These are phyloP conservation scores for Cygnus atratus DNA, from an alignment of 2,113 vertebrate genomes.

Conservation along the genomic window DNA sequence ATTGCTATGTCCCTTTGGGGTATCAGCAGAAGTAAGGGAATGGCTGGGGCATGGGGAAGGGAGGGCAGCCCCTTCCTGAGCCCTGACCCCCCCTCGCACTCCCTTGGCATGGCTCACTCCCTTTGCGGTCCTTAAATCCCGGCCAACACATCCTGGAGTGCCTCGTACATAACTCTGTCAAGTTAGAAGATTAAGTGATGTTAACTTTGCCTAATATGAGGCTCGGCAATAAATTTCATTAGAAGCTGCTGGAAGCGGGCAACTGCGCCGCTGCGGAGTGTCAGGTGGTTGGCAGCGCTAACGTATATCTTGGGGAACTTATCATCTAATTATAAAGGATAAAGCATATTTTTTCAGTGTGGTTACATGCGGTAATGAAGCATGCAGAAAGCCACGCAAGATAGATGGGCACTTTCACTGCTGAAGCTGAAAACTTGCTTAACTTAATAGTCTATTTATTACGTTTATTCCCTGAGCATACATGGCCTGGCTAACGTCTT, in stretches of 20 bases:
- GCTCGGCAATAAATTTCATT: conserved; percentile 15
- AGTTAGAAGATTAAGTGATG: conserved; percentile 40
- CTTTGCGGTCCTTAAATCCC: not conserved
- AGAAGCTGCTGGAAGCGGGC: conserved; percentile 25
- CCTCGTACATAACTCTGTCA: not conserved
- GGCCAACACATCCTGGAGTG: not conserved
- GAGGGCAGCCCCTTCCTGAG: not conserved
- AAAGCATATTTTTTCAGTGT: conserved; percentile 71
- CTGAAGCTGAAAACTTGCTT: conserved; percentile 80
- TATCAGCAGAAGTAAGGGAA: not conserved
- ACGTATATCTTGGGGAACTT: conserved; percentile 57
- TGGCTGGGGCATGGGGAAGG: not conserved
- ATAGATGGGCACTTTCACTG: conserved; percentile 77
- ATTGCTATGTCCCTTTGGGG: not conserved
- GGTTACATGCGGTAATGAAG: conserved; percentile 81
- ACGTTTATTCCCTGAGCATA: conserved; percentile 64
- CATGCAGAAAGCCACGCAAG: conserved; percentile 75
- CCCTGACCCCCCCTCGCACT: fast-evolving
- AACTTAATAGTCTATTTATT: conserved; percentile 85
- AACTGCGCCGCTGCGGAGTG: not conserved
- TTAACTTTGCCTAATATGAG: conserved; percentile 39
- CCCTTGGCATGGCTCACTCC: not conserved
- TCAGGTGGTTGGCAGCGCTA: conserved; percentile 43
- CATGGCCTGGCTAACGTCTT: conserved; percentile 58
- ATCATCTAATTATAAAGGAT: conserved; percentile 77